phyloP scores from a whole-genome alignment of 2,888 invertebrate genomes.

The Rhogogaster chlorosoma region DNA sequence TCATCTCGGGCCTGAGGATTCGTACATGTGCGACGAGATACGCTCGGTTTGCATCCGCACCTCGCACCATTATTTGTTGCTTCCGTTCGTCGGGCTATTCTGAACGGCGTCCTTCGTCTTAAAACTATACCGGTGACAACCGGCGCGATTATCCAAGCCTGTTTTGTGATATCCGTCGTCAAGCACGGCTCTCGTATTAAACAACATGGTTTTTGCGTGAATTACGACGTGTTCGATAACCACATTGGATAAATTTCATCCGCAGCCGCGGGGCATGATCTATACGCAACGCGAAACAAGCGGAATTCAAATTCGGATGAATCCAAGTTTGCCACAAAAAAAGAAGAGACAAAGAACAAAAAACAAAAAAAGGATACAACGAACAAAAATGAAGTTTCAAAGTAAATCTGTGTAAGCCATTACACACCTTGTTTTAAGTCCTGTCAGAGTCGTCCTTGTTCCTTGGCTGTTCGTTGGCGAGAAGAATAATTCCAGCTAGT shows the following conservation, averaged over 20 bases:
- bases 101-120: conserved; percentile 59
- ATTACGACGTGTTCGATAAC: neutral
- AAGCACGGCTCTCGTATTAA: conserved; percentile 16
- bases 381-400: neutral
- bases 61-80: conserved; percentile 76
- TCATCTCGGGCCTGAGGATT: conserved; percentile 50
- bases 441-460: conserved; percentile 29
- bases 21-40: conserved; percentile 60
- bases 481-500: conserved; percentile 27
- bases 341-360: neutral
- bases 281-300: neutral
- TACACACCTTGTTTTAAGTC: neutral
- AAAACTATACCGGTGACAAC: neutral
- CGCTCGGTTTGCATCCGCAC: conserved; percentile 76
- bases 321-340: neutral
- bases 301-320: neutral
- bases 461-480: neutral
- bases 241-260: neutral
- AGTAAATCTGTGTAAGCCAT: conserved; percentile 25
- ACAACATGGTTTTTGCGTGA: neutral
- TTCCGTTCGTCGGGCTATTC: conserved; percentile 74
- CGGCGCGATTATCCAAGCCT: conserved; percentile 21
- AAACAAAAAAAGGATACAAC: neutral
- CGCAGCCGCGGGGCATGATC: neutral
- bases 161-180: conserved; percentile 10